phyloP scores from a whole-genome alignment of 2,113 vertebrate genomes.

The Pandion haliaetus region DNA sequence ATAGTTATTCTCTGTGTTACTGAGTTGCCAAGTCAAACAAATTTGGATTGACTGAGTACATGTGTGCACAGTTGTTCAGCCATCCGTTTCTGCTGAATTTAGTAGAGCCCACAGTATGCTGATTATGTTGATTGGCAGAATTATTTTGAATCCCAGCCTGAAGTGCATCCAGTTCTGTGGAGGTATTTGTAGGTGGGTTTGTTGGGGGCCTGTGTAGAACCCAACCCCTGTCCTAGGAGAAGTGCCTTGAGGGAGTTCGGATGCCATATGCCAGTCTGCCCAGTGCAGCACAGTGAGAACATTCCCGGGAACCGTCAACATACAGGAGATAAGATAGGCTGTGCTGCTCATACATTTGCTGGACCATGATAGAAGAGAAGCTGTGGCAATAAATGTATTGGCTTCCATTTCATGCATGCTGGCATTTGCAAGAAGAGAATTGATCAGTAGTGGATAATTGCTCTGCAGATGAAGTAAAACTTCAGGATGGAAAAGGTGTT shows the following conservation, averaged over 20 bases:
- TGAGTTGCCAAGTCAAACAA: slow-evolving; percentile 5
- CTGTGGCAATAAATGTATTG: not conserved
- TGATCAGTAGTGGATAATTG: not conserved
- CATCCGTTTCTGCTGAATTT: not conserved
- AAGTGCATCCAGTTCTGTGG: not conserved
- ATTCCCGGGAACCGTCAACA: not conserved
- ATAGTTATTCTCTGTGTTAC: not conserved
- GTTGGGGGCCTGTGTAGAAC: not conserved
- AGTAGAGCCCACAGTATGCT: not conserved
- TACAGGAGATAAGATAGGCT: not conserved
- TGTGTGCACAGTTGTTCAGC: slow-evolving; percentile 16
- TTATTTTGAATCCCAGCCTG: not conserved
- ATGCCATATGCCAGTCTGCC: accelerated
- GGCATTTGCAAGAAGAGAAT: not conserved
- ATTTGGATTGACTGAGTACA: not conserved
- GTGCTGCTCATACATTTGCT: not conserved
- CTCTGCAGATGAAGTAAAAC: not conserved
- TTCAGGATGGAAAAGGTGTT: not conserved
- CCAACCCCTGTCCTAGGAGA: not conserved
- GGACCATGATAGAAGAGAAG: not conserved
- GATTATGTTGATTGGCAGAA: slow-evolving; percentile 3
- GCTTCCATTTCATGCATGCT: not conserved
- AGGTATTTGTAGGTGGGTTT: not conserved
- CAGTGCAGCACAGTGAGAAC: not conserved
- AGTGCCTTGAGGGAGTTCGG: not conserved